Conservation (phyloP, 2,888 invertebrate species). For the Zelleria hepariella region DNA sequence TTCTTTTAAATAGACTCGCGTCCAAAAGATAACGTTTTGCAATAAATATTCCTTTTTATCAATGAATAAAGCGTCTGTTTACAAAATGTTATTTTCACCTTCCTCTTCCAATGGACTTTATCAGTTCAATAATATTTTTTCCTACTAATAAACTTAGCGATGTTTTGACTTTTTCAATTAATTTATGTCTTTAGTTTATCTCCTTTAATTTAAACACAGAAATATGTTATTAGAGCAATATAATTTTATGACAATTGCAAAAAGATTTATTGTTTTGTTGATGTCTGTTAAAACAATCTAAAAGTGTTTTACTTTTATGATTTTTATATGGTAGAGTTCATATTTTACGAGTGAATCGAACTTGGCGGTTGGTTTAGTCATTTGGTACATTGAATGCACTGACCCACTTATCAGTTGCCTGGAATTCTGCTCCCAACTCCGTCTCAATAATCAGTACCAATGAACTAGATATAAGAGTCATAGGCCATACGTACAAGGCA, state of each 20-base stretch:
- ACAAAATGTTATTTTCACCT: constrained; percentile 22
- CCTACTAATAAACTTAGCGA: constrained; percentile 20
- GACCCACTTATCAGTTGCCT: constrained; percentile 52
- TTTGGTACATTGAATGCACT: constrained; percentile 42
- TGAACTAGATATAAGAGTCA: constrained; percentile 38
- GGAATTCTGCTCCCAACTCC: constrained; percentile 46
- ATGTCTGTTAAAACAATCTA: background rate
- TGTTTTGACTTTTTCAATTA: constrained; percentile 28
- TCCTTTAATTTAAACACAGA: constrained; percentile 16
- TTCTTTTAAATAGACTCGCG: constrained; percentile 4
- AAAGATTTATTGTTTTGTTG: constrained; percentile 1
- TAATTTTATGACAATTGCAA: background rate
- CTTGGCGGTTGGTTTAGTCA: constrained; percentile 48
- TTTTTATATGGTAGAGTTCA: background rate
- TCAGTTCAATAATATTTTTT: constrained; percentile 37
- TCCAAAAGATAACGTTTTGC: constrained; percentile 24
- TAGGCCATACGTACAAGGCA: constrained; percentile 54
- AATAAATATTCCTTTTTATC: constrained; percentile 47
- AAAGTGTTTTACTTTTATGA: background rate
- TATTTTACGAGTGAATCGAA: constrained; percentile 32
- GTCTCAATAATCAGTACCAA: constrained; percentile 38
- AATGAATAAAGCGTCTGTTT: constrained; percentile 50
- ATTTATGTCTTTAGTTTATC: constrained; percentile 28
- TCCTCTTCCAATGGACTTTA: constrained; percentile 19
- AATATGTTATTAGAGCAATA: constrained; percentile 11